Percentiles rank a stretch among this genome's conserved stretches.
Conservation (phyloP, 64 coral and sea anemone genomes). For the Anthopleura sola region DNA sequence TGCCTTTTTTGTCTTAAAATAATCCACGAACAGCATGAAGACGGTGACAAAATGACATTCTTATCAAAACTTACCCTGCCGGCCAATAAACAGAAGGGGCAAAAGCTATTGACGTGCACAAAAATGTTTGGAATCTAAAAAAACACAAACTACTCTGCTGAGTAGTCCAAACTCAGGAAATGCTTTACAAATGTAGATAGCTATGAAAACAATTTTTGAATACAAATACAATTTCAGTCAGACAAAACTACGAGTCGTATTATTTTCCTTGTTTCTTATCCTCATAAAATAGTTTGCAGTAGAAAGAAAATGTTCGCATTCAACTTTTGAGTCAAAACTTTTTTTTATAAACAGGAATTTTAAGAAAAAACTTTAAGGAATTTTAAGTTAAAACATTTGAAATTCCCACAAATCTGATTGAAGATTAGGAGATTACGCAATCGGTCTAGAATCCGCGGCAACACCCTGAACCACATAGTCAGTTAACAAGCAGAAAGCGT, state of each 20-base stretch:
- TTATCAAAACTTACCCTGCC: not conserved
- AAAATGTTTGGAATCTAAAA: not conserved
- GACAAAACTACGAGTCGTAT: too few species aligned
- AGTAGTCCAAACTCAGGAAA: conserved; percentile 2
- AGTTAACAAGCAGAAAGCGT: too few species aligned
- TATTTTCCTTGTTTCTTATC: too few species aligned
- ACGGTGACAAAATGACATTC: not conserved
- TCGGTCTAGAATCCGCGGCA: not conserved
- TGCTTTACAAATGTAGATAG: not conserved
- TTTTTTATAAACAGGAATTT: too few species aligned
- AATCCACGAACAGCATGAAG: not conserved
- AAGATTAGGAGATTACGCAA: too few species aligned
- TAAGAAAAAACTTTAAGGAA: too few species aligned
- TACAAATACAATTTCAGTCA: not conserved
- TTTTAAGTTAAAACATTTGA: too few species aligned
- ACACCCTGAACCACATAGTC: not conserved
- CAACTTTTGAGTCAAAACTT: too few species aligned
- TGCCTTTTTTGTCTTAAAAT: not conserved
- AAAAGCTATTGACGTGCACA: not conserved
- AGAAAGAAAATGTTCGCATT: too few species aligned
- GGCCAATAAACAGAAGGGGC: not conserved
- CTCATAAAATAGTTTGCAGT: too few species aligned
- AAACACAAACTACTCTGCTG: not conserved
- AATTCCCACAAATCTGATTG: too few species aligned
- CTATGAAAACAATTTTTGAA: not conserved